A percentile compares a stretch with the other conserved stretches of the same genome.
Conservation (phyloP, 2,888 invertebrate species). For the Gymnoscelis rufifasciata region DNA sequence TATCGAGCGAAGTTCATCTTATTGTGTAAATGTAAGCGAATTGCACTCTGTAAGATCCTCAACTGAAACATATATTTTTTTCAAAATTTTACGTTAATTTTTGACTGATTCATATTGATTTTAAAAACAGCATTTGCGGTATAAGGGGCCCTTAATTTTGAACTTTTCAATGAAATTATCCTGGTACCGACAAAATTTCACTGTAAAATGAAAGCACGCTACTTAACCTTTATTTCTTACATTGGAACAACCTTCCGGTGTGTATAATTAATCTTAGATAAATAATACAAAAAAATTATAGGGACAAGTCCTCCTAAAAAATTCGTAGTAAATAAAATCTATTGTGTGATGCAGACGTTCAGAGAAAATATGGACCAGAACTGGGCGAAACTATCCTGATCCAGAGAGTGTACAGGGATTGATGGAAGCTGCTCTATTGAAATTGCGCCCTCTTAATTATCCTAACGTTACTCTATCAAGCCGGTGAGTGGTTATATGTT, state of each 20-base stretch:
- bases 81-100: too few species aligned
- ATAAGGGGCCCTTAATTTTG: too few species aligned
- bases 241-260: conserved; percentile 88
- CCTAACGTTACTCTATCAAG: conserved; percentile 82
- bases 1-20: too few species aligned
- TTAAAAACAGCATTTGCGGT: too few species aligned
- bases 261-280: too few species aligned
- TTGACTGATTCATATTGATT: too few species aligned
- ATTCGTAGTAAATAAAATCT: too few species aligned
- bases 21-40: too few species aligned
- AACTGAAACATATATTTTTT: too few species aligned
- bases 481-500: conserved; percentile 80
- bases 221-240: conserved; percentile 86
- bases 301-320: too few species aligned
- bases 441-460: conserved; percentile 75
- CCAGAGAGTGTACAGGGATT: conserved; percentile 85
- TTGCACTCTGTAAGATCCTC: too few species aligned
- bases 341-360: conserved; percentile 83
- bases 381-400: conserved; percentile 73
- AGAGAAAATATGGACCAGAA: conserved; percentile 80
- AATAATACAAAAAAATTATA: too few species aligned
- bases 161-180: neutral
- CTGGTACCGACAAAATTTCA: neutral
- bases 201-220: conserved; percentile 81
- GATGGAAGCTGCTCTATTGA: conserved; percentile 81